Evolutionary conservation across 2,888 invertebrate genomes (phyloP), one percentile per base, ranked within the genome.

Genomic region (Alsophila aescularia): DNA sequence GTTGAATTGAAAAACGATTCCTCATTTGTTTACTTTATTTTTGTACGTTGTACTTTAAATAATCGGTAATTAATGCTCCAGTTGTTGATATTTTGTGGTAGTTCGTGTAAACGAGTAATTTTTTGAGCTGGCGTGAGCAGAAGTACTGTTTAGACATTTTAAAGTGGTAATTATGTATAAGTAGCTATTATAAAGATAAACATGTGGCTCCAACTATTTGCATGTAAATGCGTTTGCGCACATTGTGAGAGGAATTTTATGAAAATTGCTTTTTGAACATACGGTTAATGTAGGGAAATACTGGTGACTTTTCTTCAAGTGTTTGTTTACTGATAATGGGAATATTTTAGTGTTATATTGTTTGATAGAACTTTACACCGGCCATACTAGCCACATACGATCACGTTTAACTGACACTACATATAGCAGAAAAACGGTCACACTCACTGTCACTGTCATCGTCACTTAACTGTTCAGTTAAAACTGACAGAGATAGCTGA

Each of bases 141-240:
- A 12, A 10, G 29, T 40, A 49, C 54, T 49, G 49, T 40, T 24
- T 24, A 31, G 1, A 24, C 3, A 24, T 24, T 7, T 10, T 5
- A 16, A 31, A 41, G 24, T 24, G 77, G 81, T 81, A 83, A 84
- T 85, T 83, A 81, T 77, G 64, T 68, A 67, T 79, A 81, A 83
- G 83, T 82, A 84, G 81, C 81, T 73, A 85, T 84, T 84, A 86
- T 69, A 69, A 75, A 75, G 76, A 83, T 82, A 83, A 81, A 82
- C 79, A 79, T 76, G 78, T 81, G 79, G 80, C 79, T 83, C 81
- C 81, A 52, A 64, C 72, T 68, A 80, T 85, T 83, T 81, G 77
- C 81, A 79, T 77, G 66, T 67, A 78, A 75, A 81, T 77, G 62
- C 63, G 35, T 24, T 31, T 52, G 62, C 65, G 49, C 60, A 58